phyloP scores from a whole-genome alignment of 2,113 vertebrate species.

The Peromyscus polionotus region DNA sequence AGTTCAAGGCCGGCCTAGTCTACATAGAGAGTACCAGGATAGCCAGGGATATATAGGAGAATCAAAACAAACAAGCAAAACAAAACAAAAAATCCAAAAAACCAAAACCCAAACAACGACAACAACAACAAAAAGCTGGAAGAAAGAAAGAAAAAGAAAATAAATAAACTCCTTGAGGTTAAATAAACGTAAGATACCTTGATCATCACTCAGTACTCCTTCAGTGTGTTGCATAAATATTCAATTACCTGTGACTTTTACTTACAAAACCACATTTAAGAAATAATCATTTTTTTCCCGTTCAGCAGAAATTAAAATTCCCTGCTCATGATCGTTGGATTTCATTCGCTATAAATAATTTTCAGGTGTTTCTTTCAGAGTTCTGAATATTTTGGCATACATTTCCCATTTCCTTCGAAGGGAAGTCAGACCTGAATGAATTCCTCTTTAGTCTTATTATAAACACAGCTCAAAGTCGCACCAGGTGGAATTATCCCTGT shows the following conservation, averaged over 20 bases:
- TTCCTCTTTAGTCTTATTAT: slow-evolving; percentile 66
- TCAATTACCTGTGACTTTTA: slow-evolving; percentile 63
- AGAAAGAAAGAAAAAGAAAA: not conserved
- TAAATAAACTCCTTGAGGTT: not conserved
- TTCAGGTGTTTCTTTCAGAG: slow-evolving; percentile 67
- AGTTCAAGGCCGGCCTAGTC: not conserved
- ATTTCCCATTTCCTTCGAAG: slow-evolving; percentile 66
- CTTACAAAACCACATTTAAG: slow-evolving; percentile 66
- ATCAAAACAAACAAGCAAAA: not conserved
- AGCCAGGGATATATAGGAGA: not conserved
- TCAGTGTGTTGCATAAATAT: not conserved
- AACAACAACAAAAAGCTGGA: not conserved
- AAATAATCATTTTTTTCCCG: slow-evolving; percentile 63
- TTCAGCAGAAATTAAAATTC: slow-evolving; percentile 68
- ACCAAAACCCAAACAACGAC: not conserved
- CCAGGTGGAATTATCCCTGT: slow-evolving; percentile 56
- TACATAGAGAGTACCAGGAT: not conserved
- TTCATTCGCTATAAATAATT: slow-evolving; percentile 66
- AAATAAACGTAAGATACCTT: slow-evolving; percentile 65
- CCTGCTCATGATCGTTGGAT: slow-evolving; percentile 48
- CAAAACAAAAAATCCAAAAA: not conserved
- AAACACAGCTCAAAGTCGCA: slow-evolving; percentile 62
- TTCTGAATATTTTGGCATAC: slow-evolving; percentile 68
- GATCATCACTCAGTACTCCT: slow-evolving; percentile 12
- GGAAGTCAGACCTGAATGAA: slow-evolving; percentile 70